Conservation (phyloP, 2,888 invertebrate genomes). For the Platycheirus albimanus region DNA sequence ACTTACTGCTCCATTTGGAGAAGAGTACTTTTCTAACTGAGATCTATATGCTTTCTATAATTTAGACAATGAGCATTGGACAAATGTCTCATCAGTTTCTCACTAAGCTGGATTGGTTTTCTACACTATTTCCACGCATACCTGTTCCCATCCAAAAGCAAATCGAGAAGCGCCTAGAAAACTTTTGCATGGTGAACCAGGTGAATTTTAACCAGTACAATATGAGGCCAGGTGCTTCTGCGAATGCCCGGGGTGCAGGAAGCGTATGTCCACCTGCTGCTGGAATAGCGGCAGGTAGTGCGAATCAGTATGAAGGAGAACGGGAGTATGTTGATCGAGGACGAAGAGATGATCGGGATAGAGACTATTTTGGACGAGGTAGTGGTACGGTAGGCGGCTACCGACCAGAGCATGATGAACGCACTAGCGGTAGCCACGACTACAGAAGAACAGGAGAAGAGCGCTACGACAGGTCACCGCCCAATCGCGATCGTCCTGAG, state of each 20-base stretch:
- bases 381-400: conserved; percentile 76
- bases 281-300: conserved; percentile 36
- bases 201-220: conserved; percentile 79
- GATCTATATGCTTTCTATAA: conserved; percentile 17
- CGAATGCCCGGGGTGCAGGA: conserved; percentile 54
- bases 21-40: conserved; percentile 42
- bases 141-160: conserved; percentile 98
- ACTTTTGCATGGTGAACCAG: conserved; percentile 84
- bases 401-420: conserved; percentile 80
- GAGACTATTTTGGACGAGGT: conserved; percentile 74
- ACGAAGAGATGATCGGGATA: conserved; percentile 76
- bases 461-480: conserved; percentile 76
- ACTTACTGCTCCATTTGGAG: conserved; percentile 34
- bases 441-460: conserved; percentile 74
- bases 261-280: conserved; percentile 30
- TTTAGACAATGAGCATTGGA: conserved; percentile 91
- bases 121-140: conserved; percentile 98
- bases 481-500: conserved; percentile 76
- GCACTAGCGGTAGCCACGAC: conserved; percentile 68
- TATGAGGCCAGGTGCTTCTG: conserved; percentile 32
- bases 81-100: conserved; percentile 96
- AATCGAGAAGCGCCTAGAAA: conserved; percentile 90
- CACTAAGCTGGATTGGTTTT: conserved; percentile 99
- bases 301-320: conserved; percentile 76
- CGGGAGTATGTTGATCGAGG: conserved; percentile 81